These are phyloP conservation scores for Trididemnum nubilum DNA, from an alignment of 23 tunicate species.

Conservation along the genomic window DNA sequence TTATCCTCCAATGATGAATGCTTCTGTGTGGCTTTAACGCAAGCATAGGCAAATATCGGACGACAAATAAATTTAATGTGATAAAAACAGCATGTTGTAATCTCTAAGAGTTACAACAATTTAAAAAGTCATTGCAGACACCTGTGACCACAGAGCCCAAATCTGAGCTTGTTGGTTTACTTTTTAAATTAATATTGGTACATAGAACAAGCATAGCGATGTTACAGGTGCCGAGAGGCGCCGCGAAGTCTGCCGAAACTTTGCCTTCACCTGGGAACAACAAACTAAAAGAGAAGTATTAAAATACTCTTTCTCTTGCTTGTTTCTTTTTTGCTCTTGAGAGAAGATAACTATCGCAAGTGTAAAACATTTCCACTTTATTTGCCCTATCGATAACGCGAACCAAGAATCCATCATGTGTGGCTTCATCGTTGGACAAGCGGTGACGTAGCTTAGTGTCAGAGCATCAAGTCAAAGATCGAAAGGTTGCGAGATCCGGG, in stretches of 20 bases:
- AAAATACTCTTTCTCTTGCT: not conserved
- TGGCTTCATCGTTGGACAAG: too few relatives aligned
- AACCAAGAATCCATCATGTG: too few relatives aligned
- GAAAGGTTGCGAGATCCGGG: too few relatives aligned
- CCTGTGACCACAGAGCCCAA: not conserved
- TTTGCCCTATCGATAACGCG: too few relatives aligned
- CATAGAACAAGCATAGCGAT: not conserved
- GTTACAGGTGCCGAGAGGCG: conserved; percentile 31
- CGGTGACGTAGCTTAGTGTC: too few relatives aligned
- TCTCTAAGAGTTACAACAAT: not conserved
- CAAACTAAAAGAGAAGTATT: not conserved
- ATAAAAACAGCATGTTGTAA: not conserved
- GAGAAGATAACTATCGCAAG: too few relatives aligned
- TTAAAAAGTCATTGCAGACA: not conserved
- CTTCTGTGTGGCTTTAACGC: too few relatives aligned
- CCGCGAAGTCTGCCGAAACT: conserved; percentile 17
- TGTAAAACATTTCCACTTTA: too few relatives aligned
- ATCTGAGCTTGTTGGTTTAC: conserved; percentile 18
- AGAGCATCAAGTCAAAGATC: too few relatives aligned
- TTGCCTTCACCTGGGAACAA: conserved; percentile 1
- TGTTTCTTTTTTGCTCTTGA: not conserved
- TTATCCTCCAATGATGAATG: too few relatives aligned
- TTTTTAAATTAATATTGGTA: conserved; percentile 25
- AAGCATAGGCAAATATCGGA: too few relatives aligned
- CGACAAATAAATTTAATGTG: too few relatives aligned